Percentiles rank a stretch among this genome's conserved stretches.
These are phyloP conservation scores for Cepaea nemoralis DNA, from an alignment of 1,140 invertebrate genomes.

Conservation along the genomic window DNA sequence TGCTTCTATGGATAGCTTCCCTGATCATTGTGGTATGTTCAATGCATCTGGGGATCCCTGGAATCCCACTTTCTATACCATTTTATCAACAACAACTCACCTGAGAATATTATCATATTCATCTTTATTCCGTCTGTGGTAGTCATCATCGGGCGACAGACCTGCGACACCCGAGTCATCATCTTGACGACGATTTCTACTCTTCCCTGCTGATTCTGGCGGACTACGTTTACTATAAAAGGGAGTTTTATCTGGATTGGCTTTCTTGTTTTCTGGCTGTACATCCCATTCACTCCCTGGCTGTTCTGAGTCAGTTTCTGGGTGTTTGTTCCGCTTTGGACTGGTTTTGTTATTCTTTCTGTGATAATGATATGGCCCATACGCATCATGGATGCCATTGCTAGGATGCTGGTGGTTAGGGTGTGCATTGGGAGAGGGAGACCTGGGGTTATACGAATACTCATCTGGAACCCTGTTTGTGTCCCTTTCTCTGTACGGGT, in stretches of 20 bases:
- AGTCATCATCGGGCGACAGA: conserved; percentile 6
- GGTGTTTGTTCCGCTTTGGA: neutral
- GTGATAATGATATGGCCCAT: neutral
- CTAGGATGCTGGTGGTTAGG: neutral
- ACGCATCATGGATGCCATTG: neutral
- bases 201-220: neutral
- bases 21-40: too few species aligned
- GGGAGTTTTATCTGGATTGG: neutral
- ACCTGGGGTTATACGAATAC: neutral
- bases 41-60: too few species aligned
- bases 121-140: neutral
- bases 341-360: neutral
- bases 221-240: neutral
- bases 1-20: too few species aligned
- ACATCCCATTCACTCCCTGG: conserved; percentile 19
- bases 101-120: conserved; percentile 29
- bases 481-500: neutral
- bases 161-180: neutral
- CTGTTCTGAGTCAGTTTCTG: neutral
- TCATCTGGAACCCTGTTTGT: neutral
- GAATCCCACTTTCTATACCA: too few species aligned
- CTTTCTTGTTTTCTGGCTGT: neutral
- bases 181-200: neutral
- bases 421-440: neutral
- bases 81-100: too few species aligned